phyloP scores from a whole-genome alignment of 2,888 invertebrate species.

The Tenthredo scrophulariae region DNA sequence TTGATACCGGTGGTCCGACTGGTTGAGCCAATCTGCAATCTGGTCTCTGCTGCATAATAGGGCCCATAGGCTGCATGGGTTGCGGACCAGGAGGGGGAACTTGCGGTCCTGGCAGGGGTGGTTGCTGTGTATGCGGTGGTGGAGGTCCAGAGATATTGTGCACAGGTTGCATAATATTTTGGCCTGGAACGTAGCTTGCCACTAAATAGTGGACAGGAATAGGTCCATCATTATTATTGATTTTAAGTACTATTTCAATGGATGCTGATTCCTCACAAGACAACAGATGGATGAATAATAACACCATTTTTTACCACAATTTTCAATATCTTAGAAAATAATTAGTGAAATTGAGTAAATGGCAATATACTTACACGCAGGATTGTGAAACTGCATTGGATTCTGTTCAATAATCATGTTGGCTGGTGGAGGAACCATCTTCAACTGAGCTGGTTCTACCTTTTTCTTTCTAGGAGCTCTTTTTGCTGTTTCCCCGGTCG shows the following conservation, averaged over 20 bases:
- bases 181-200: conserved; percentile 67
- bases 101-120: conserved; percentile 53
- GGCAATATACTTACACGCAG: conserved; percentile 63
- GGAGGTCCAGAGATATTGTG: conserved; percentile 64
- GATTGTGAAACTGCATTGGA: conserved; percentile 69
- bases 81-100: conserved; percentile 57
- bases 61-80: conserved; percentile 68
- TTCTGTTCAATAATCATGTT: conserved; percentile 66
- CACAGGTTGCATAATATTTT: conserved; percentile 69
- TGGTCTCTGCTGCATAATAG: conserved; percentile 72
- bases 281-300: background rate
- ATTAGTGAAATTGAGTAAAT: background rate
- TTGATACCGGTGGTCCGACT: conserved; percentile 62
- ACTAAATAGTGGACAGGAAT: conserved; percentile 59
- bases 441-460: conserved; percentile 58
- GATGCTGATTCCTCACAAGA: background rate
- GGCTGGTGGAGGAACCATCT: conserved; percentile 62
- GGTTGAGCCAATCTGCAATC: conserved; percentile 71
- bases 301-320: background rate
- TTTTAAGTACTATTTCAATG: background rate
- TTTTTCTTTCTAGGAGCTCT: conserved; percentile 63
- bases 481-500: conserved; percentile 55
- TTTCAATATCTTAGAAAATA: background rate
- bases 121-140: conserved; percentile 54
- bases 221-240: conserved; percentile 25